Evolutionary conservation across 2,888 invertebrate genomes (phyloP), one percentile per base, ranked within the genome.

Genomic region (Choristoneura rosaceana): DNA sequence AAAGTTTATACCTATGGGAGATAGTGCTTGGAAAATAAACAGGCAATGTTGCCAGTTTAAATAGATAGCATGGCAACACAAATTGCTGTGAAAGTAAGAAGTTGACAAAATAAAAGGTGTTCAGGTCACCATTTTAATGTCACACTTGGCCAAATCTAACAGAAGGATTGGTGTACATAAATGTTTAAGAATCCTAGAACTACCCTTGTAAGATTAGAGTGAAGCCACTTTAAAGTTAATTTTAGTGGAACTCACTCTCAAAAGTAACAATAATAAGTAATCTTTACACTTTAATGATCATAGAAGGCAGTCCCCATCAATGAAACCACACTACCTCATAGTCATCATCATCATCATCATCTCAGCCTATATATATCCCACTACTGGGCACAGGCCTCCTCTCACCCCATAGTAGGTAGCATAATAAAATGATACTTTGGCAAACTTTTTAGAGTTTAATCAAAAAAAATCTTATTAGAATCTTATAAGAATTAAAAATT

Each of bases 401-500:
- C 5, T 47, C 4, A n/a, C 47, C n/a, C 5, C n/a, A n/a, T 47
- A n/a, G 47, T 14, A n/a, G n/a, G 47, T 14, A n/a, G n/a, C 14
- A 14, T 47, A n/a, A 4, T n/a, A 5, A 47, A 47, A 47, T 14
- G 14, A 47, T 4, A 47, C 47, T 7, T 47, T 1, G 47, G n/a
- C 7, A 52, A 25, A 25, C 10, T 25, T 25, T 12, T 25, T 55
- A 8, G 0, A 55, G n/a, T 47, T 47, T n/a, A 14, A 47, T 0
- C n/a, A 47, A 15, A 47, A n/a, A 47, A 7, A 47, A n/a, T n/a
- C 47, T 47, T n/a, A 47, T 47, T n/a, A 43, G 84, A 85, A 77
- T 87, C 87, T 73, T 79, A 81, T 75, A 75, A 77, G 85, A 85
- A 77, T 55, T 43, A 8, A 38, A 5, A 59, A 41, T 74, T 12